Base-by-base conservation (phyloP, 2,113 vertebrate genomes). In the Saguinus imperator region DNA sequence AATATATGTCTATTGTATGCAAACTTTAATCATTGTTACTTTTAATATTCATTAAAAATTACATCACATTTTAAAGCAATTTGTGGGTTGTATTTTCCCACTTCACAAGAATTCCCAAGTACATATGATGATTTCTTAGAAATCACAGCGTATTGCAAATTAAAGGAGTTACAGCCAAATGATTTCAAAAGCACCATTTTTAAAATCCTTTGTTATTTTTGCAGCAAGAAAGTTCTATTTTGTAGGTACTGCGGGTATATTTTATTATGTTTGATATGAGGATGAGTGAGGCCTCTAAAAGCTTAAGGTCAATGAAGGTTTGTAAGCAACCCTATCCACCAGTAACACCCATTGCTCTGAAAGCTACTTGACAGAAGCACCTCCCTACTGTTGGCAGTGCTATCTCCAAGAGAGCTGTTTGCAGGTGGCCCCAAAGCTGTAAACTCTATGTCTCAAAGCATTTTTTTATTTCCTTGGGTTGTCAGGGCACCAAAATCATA, bases 11-110 rank as follows among this genome's bases (percentile, higher is more conserved):
- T 94, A 96, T 89, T 86, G 61, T 97, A 95, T 94, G 76, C 20
- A 83, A 97, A 91, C 61, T 45, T 96, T 83, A 94, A 66, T 91
- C 61, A 79, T 52, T 72, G 52, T 90, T 95, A 80, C 91, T 90
- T 96, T 93, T 87, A 95, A 82, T 87, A 93, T 92, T 97, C 81
- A 94, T 61, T 70, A 93, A 87, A 90, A 76, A 27, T 96, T 92
- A 57, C 20, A 83, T 70, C 93, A 96, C 75, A 87, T 93, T 94
- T 97, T 87, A 96, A 95, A 93, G 82, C 76, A 90, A 96, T 93
- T 95, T 93, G 45, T 94, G 61, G 52, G 76, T 87, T 93, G 27
- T 88, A 95, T 87, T 95, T 93, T 95, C 83, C 91, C 91, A 95
- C 77, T 87, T 96, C 77, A 87, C 27, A 93, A 73, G 84, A 97